Evolutionary conservation across 2,113 vertebrate species (phyloP), one percentile per base, ranked within the genome.

Genomic region (Pogona vitticeps): DNA sequence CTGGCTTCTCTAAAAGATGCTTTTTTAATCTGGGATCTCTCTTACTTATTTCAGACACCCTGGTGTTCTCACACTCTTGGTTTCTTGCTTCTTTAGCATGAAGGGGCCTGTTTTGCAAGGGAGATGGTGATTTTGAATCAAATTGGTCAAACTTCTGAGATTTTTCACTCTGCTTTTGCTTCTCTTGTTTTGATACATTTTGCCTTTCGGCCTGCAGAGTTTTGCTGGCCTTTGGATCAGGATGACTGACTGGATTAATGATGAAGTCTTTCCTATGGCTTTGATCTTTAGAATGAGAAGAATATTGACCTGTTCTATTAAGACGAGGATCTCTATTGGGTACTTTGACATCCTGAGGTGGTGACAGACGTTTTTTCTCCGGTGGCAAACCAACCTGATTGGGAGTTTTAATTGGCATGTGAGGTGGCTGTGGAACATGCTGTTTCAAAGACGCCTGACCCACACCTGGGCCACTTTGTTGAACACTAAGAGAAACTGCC

Each of bases 21-120:
- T 98, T 99, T 89, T 96, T 98, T 76, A 98, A 93, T 80, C 98
- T 94, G 23, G 98, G 98, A 86, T 99, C 99, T 88, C 98, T 97
- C 89, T 98, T 99, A 14, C 92, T 96, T 71, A 97, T 89, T 40
- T 98, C 98, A 20, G 94, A 84, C 0, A 94, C 85, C 90, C 97
- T 98, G 38, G 89, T 78, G 52, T 88, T 94, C 89, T 98, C 98
- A 0, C 89, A 73, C 86, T 98, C 98, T 8, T 91, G 88, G 42
- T 77, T 95, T 93, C 97, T 98, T 80, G 76, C 83, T 83, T 97
- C 92, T 95, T 96, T 98, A 95, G 84, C 80, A 91, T 86, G 92
- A 12, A 91, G 95, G 0, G 85, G 78, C 90, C 97, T 98, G 75
- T 95, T 98, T 88, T 96, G 96, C 92, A 98, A 94, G 23, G 98